Conservation (phyloP, 2,113 vertebrate species). For the Hymenochirus boettgeri region DNA sequence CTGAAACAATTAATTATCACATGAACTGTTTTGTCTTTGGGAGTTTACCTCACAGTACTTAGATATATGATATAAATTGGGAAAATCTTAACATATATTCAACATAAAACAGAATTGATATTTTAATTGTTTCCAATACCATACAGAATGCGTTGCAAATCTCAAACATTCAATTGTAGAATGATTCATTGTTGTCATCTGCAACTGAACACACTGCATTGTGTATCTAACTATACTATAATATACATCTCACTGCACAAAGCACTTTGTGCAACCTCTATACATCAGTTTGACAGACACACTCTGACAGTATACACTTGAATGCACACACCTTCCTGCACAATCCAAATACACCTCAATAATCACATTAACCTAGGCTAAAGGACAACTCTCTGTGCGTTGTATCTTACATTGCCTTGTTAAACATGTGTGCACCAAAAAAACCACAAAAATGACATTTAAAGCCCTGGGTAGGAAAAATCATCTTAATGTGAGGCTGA, state of each 20-base stretch:
- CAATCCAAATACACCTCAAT: not conserved
- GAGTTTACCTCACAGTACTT: no score
- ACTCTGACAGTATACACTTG: not conserved
- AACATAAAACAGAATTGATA: no score
- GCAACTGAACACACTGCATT: not conserved
- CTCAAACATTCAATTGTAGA: not conserved
- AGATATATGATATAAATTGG: no score
- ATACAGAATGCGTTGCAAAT: not conserved
- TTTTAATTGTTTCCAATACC: no score
- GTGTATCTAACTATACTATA: conserved; percentile 1
- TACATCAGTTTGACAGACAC: not conserved
- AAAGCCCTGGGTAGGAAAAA: no score
- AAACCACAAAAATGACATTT: not conserved
- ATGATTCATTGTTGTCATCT: not conserved
- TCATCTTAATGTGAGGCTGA: no score
- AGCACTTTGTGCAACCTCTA: not conserved
- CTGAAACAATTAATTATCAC: no score
- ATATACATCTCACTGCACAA: not conserved
- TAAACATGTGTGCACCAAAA: not conserved
- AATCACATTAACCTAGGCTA: not conserved
- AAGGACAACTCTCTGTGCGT: not conserved
- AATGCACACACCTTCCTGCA: not conserved
- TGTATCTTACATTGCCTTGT: not conserved
- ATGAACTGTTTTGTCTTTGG: no score
- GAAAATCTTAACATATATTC: no score